Base-by-base conservation (phyloP, 2,113 vertebrate genomes). In the Neomonachus schauinslandi region DNA sequence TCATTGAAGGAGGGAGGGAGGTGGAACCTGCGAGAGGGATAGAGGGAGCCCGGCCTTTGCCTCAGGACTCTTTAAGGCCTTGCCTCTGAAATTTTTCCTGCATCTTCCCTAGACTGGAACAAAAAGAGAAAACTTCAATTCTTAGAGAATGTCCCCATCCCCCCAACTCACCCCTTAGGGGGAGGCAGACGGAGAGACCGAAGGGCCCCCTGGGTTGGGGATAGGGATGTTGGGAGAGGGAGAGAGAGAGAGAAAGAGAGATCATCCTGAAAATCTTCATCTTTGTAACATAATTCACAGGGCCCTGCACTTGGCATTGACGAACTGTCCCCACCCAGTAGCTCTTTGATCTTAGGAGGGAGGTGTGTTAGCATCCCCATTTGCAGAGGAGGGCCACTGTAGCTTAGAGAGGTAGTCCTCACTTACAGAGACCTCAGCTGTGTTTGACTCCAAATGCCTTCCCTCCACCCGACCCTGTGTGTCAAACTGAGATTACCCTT, bases 1-100 rank as follows among this genome's bases (percentile, higher is more conserved):
- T 2, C 94, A 92, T 95, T 46, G 90, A 57, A 49, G 63, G 89
- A 93, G 96, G n/a, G 33, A 55, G 89, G 55, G 46, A 79, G 42
- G 74, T 33, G 89, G 33, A 86, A 89, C 65, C 74, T 92, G 67
- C 18, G 15, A 79, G 42, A 86, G 94, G 94, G 26, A 24, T 1
- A 6, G 55, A 74, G 21, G 28, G 59, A 88, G 46, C 9, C 61
- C 4, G 2, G 7, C 36, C 21, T 0, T 22, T 3, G 24, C 31
- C 55, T 86, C 77, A 7, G 72, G 59, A 59, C 55, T 63, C 51
- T 74, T 80, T 57, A 39, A 51, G 46, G 76, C 21, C 81, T 81
- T 59, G 80, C 87, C n/a, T 51, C 51, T 59, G 57, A 86, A 69
- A 92, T 33, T 51, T 86, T 77, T 53, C 61, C 79, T 67, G 77